Evolutionary conservation across 1,140 invertebrate genomes (phyloP).

Genomic region (Drosophila repletoides): DNA sequence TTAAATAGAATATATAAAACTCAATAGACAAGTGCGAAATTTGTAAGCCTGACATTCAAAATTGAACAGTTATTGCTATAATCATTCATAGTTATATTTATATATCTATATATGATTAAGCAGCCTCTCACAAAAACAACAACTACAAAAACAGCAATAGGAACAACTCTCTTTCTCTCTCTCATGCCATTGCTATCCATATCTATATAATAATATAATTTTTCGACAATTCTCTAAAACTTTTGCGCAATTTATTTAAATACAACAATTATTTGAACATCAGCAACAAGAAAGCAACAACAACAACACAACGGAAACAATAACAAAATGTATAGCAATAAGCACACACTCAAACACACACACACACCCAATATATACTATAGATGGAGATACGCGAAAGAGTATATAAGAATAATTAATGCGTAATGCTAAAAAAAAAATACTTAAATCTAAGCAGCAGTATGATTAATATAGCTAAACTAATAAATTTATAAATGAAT

Average conservation of each 20-base stretch:
- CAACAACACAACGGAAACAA: slow-evolving; percentile 21
- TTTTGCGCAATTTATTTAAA: slow-evolving; percentile 32
- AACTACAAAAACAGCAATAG: no score
- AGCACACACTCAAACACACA: slow-evolving; percentile 14
- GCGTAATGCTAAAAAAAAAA: slow-evolving; percentile 73
- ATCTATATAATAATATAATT: slow-evolving; percentile 39
- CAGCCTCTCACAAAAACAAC: no score
- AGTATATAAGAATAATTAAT: slow-evolving; percentile 55
- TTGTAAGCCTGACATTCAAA: slow-evolving; percentile 66
- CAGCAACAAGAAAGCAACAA: slow-evolving; percentile 23
- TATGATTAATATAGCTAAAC: slow-evolving; percentile 78
- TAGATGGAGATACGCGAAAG: slow-evolving; percentile 52
- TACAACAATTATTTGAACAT: slow-evolving; percentile 25
- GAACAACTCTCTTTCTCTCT: slow-evolving; percentile 16
- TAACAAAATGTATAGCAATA: slow-evolving; percentile 57
- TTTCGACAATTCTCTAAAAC: background rate
- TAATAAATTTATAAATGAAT: slow-evolving; percentile 81
- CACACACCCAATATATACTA: slow-evolving; percentile 14
- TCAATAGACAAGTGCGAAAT: slow-evolving; percentile 45
- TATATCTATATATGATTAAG: slow-evolving; percentile 18
- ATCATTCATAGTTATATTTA: no score
- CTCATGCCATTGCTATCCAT: slow-evolving; percentile 36
- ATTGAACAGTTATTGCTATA: slow-evolving; percentile 59
- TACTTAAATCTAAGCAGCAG: slow-evolving; percentile 67
- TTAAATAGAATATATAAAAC: slow-evolving; percentile 33